A percentile compares a stretch with the other conserved stretches of the same genome.
phyloP scores from a whole-genome alignment of 2,113 vertebrate species.

The Petrocephalus zakoni region DNA sequence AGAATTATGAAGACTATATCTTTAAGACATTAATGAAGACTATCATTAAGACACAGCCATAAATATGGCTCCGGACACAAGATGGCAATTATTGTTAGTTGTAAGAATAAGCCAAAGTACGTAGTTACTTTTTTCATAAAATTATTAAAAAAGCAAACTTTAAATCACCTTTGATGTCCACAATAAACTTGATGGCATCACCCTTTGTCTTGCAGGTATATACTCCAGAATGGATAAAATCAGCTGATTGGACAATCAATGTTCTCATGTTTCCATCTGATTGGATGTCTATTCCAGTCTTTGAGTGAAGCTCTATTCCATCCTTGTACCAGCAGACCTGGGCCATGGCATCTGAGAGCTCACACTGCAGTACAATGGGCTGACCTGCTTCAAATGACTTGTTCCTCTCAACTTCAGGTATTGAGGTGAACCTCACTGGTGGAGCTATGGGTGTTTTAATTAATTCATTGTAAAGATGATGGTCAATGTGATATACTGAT shows the following conservation, averaged over 20 bases:
- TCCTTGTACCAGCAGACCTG: conserved; percentile 65
- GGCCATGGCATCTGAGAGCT: conserved; percentile 56
- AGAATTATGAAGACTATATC: neutral
- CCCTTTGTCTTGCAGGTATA: conserved; percentile 64
- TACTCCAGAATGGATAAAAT: conserved; percentile 58
- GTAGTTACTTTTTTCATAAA: conserved; percentile 47
- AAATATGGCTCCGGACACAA: conserved; percentile 26
- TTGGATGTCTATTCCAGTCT: conserved; percentile 52
- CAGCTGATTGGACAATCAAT: conserved; percentile 57
- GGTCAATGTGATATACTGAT: neutral
- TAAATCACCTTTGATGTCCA: conserved; percentile 70
- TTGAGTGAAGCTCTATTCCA: conserved; percentile 47
- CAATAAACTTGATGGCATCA: conserved; percentile 64
- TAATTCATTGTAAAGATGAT: conserved; percentile 23
- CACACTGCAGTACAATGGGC: conserved; percentile 58
- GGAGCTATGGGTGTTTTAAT: conserved; percentile 60
- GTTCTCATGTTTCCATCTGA: conserved; percentile 57
- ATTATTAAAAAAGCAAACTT: conserved; percentile 38
- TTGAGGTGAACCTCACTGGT: conserved; percentile 62
- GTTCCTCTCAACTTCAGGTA: conserved; percentile 57
- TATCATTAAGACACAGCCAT: neutral
- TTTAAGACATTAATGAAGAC: neutral
- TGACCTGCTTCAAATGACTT: conserved; percentile 53
- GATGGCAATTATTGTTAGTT: conserved; percentile 53
- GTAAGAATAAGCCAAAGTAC: conserved; percentile 43